Conservation (phyloP, 2,113 vertebrate genomes). For the Urocynchramus pylzowi region DNA sequence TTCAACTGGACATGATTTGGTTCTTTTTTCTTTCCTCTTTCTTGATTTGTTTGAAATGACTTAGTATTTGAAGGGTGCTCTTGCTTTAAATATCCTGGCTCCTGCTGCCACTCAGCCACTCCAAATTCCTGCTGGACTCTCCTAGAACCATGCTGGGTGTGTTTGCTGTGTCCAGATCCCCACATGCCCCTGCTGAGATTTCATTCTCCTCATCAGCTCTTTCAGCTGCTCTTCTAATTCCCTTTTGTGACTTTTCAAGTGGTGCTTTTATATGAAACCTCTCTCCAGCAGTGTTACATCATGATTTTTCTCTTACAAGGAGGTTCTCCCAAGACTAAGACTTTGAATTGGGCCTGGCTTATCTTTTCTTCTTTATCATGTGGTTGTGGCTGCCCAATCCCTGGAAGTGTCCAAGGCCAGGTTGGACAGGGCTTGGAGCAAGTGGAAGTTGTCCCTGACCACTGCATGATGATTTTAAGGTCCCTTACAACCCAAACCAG, state of each 20-base stretch:
- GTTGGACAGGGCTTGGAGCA: background rate
- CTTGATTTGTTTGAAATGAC: background rate
- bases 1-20: background rate
- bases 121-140: background rate
- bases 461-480: background rate
- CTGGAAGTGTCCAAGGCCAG: background rate
- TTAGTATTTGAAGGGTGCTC: background rate
- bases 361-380: background rate
- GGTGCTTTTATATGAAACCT: background rate
- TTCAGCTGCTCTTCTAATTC: background rate
- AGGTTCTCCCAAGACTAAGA: background rate
- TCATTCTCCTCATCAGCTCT: background rate
- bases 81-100: background rate
- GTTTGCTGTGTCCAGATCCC: background rate
- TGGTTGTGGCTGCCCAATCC: background rate
- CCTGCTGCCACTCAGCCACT: background rate
- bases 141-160: accelerated
- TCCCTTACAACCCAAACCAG: background rate
- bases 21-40: background rate
- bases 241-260: background rate
- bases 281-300: background rate
- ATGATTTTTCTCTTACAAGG: background rate
- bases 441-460: background rate
- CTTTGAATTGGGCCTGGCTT: background rate
- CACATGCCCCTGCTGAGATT: background rate